Evolutionary conservation across 2,888 invertebrate species (phyloP).

Genomic region (Drosophila fungiperda): DNA sequence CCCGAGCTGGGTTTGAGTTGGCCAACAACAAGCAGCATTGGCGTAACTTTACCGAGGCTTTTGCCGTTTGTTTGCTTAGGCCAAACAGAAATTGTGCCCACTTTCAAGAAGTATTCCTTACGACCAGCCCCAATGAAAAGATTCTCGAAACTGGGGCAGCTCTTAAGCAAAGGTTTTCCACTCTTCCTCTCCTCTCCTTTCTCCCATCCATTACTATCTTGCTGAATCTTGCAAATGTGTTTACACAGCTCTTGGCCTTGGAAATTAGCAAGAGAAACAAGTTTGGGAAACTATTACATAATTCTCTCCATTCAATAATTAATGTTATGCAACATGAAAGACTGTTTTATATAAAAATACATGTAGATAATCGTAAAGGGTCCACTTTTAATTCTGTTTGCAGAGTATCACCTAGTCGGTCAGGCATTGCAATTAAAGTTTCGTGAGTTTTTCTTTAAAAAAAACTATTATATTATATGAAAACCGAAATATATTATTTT

Average conservation of each 20-base stretch:
- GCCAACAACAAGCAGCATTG: conserved; percentile 18
- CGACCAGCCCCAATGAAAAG: conserved; percentile 46
- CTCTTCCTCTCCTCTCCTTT: background rate
- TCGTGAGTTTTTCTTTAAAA: background rate
- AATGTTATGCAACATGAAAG: background rate
- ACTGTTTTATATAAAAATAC: background rate
- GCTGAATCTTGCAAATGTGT: conserved; percentile 16
- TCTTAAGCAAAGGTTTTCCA: conserved; percentile 33
- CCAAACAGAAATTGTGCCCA: conserved; percentile 45
- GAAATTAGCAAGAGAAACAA: conserved; percentile 5
- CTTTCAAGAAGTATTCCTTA: conserved; percentile 48
- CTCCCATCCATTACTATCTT: conserved; percentile 18
- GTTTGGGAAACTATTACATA: background rate
- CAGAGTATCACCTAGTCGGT: background rate
- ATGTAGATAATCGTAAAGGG: background rate
- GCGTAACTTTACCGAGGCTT: conserved; percentile 53
- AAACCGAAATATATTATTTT: background rate
- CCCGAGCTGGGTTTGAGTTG: conserved; percentile 22
- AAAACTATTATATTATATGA: background rate
- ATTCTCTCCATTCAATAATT: background rate
- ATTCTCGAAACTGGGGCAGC: conserved; percentile 38
- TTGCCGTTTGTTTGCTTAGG: conserved; percentile 53
- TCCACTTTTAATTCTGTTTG: background rate
- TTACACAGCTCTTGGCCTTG: conserved; percentile 32
- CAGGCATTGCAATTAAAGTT: background rate